These are phyloP conservation scores for Miichthys miiuy DNA, from an alignment of 2,797 vertebrate species.

Conservation along the genomic window DNA sequence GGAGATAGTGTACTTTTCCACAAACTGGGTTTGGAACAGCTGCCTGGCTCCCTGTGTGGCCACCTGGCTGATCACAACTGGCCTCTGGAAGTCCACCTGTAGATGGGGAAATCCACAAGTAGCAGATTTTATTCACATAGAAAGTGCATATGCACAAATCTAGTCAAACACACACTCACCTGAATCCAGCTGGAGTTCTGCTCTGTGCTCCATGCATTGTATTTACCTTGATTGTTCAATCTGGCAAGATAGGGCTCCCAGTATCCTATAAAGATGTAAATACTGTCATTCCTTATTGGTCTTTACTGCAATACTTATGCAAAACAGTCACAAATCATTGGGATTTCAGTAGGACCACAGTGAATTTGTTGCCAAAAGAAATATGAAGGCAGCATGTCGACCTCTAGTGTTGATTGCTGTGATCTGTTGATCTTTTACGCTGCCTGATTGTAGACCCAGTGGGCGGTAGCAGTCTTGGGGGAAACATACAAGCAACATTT, in stretches of 20 bases:
- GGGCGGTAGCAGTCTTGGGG: conserved; percentile 89
- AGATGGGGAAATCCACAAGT: not conserved
- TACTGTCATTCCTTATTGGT: too few species aligned
- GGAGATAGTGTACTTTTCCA: conserved; percentile 86
- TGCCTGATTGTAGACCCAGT: conserved; percentile 89
- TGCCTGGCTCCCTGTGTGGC: conserved; percentile 94
- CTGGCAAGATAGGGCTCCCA: conserved; percentile 93
- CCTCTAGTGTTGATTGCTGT: conserved; percentile 86
- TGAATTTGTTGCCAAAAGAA: not conserved
- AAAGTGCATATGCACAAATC: not conserved
- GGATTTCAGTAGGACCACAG: not conserved
- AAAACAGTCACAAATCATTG: not conserved
- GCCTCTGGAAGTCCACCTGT: conserved; percentile 93
- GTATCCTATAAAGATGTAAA: conserved; percentile 79
- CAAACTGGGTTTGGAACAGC: conserved; percentile 83
- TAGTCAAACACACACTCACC: conserved; percentile 76
- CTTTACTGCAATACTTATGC: not conserved
- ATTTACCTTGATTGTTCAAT: conserved; percentile 90
- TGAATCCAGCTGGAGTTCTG: conserved; percentile 88
- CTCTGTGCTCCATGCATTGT: conserved; percentile 95
- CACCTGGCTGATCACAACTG: conserved; percentile 92
- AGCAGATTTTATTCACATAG: not conserved
- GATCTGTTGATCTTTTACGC: conserved; percentile 89
- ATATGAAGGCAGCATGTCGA: conserved; percentile 62
- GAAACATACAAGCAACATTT: conserved; percentile 14